A percentile compares a stretch with the other conserved stretches of the same genome.
Conservation (phyloP, 2,797 vertebrate species). For the Cetoscarus ocellatus region DNA sequence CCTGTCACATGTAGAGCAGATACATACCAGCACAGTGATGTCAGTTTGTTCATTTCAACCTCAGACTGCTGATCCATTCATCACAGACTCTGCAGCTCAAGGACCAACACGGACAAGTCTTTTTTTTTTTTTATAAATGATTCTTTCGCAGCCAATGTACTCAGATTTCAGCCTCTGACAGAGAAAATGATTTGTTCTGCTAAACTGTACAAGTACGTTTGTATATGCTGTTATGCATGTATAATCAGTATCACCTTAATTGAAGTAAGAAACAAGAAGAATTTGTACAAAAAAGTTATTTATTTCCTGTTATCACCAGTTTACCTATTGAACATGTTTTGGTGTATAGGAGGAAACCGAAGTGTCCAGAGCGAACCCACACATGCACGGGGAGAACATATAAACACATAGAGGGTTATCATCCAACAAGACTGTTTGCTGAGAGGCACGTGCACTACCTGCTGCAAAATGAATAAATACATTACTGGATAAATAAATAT, state of each 20-base stretch:
- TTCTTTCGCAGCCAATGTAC: slow-evolving; percentile 13
- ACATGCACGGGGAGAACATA: no score
- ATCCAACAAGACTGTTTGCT: no score
- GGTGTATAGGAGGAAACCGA: no score
- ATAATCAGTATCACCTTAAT: not conserved
- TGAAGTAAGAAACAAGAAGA: not conserved
- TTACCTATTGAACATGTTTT: no score
- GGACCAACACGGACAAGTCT: slow-evolving; percentile 22
- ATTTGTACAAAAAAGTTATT: no score
- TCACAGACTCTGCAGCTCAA: slow-evolving; percentile 50
- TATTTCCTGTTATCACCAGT: no score
- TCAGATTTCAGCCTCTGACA: slow-evolving; percentile 7
- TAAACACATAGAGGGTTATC: no score
- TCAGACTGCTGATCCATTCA: slow-evolving; percentile 65
- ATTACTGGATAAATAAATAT: no score
- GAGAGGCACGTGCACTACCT: no score
- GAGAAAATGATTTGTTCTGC: slow-evolving; percentile 20
- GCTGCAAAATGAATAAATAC: no score
- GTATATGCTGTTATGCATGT: no score
- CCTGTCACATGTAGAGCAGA: slow-evolving; percentile 73
- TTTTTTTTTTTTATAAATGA: slow-evolving; percentile 10
- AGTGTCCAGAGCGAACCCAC: no score
- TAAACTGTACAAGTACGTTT: not conserved
- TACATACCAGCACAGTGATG: slow-evolving; percentile 74
- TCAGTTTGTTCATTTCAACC: slow-evolving; percentile 68